Conservation (phyloP, 2,797 vertebrate species). For the Crax fasciolata region DNA sequence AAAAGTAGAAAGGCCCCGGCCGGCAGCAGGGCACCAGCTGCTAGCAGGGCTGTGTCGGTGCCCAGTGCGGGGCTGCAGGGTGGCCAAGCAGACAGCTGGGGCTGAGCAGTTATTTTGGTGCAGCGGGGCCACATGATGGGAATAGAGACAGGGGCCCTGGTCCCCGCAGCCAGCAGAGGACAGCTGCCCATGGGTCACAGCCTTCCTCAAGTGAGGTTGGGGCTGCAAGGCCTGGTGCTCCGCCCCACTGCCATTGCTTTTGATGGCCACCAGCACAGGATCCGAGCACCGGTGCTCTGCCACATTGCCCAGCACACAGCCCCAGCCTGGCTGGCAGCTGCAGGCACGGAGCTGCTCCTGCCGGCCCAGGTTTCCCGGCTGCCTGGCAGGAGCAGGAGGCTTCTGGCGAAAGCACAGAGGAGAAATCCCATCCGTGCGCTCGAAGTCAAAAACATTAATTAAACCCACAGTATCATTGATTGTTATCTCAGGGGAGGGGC, state of each 20-base stretch:
- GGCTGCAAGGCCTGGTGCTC: neutral
- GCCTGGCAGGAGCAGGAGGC: constrained; percentile 4
- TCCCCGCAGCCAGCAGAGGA: neutral
- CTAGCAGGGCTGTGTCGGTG: neutral
- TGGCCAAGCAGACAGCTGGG: neutral
- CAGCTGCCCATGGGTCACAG: neutral
- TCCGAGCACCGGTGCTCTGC: neutral
- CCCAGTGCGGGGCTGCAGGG: neutral
- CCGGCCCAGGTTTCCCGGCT: constrained; percentile 23
- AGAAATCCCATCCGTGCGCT: constrained; percentile 47
- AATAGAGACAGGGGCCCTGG: neutral
- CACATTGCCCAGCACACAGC: neutral
- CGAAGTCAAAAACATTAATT: constrained; percentile 66
- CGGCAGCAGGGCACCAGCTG: neutral
- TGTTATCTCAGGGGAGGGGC: constrained; percentile 56
- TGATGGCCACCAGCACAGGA: too few species aligned
- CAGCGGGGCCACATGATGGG: neutral
- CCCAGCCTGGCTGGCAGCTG: neutral
- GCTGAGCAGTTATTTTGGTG: neutral
- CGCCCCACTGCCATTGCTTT: too few species aligned
- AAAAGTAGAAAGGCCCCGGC: neutral
- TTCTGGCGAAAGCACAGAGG: constrained; percentile 58
- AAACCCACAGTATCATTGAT: constrained; percentile 57
- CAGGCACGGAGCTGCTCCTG: constrained; percentile 39
- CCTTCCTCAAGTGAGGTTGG: neutral